Evolutionary conservation across 2,888 invertebrate species (phyloP), one percentile per base, ranked within the genome.

Genomic region (Drosophila monieri): DNA sequence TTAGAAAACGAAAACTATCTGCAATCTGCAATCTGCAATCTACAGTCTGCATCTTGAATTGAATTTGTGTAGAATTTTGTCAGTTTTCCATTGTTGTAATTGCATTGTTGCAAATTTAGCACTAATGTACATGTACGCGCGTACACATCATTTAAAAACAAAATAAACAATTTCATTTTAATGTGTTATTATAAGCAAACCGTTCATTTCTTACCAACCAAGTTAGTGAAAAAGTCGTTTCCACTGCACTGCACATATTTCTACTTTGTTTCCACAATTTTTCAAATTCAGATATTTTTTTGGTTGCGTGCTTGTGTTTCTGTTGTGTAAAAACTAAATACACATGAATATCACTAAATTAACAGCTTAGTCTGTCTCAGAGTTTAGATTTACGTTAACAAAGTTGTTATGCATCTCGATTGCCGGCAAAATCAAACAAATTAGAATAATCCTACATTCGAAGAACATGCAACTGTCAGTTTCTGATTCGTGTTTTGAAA

Each of bases 201-300:
- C 86, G 86, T 85, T 79, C 64, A 70, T 85, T 81, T 81, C 74
- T 76, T 88, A 79, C 84, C 88, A 81, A 81, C 83, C 77, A 76
- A 85, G 85, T 87, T 76, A 81, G 66, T 67, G 67, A 73, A 85
- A 84, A 74, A 67, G 78, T 35, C 35, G 41, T 8, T 18, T 48
- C 27, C 10, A n/a, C 8, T 8, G n/a, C 6, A 4, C 43, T 9
- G n/a, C 4, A 21, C 9, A 25, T 14, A 46, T 18, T 70, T 68
- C 53, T 52, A 46, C 21, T 53, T 35, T 62, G 53, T 59, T 51
- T 57, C 62, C 65, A 56, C 73, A 64, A 70, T 39, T 47, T 47
- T 55, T 65, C n/a, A 54, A 46, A 49, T 15, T 51, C 35, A 37
- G 48, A 21, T 52, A 9, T 18, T 15, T 49, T 44, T 54, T 53